Base-by-base conservation (phyloP, 1,140 invertebrate species). In the Bombus vancouverensis region DNA sequence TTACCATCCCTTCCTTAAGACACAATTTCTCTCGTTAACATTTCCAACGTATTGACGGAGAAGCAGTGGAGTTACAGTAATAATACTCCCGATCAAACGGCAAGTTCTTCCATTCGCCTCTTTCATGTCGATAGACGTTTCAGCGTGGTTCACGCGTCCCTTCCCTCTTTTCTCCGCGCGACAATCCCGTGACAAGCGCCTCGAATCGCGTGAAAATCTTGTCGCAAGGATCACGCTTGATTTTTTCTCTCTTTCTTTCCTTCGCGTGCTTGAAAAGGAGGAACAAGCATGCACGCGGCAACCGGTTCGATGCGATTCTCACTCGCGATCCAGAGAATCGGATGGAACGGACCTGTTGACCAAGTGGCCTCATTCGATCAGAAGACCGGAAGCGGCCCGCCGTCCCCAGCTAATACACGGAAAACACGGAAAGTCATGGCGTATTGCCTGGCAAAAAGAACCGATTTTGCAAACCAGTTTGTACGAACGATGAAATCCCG, bases 311-410 rank as follows among this genome's bases (percentile, higher is more conserved):
- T 92, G 92, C 90, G 92, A 90, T 94, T 94, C 94, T 95, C 93
- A 93, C 92, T 93, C 87, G 90, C 90, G 82, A 92, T 95, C 94
- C 94, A 92, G 92, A 91, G 94, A 94, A 95, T 95, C 92, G 89
- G 88, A 92, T 90, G 91, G 90, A 94, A 92, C 91, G 92, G 92
- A 94, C 93, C 92, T 77, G 93, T 92, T 95, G 94, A 95, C 95
- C 95, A 95, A 95, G 95, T 95, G 94, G 87, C 95, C 95, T 95
- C 94, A 89, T 94, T 95, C 89, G 82, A 84, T 86, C 74, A 81
- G 89, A 92, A 94, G 93, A 94, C 93, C 93, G 93, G 94, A 95
- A 95, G 90, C 89, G 86, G 81, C 85, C 74, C 83, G 85, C 83
- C 73, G 79, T 73, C 42, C 28, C 42, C 72, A 28, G 71, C n/a